Evolutionary conservation across 2,888 invertebrate genomes (phyloP), one percentile per base, ranked within the genome.

Genomic region (Masnerella sp.): DNA sequence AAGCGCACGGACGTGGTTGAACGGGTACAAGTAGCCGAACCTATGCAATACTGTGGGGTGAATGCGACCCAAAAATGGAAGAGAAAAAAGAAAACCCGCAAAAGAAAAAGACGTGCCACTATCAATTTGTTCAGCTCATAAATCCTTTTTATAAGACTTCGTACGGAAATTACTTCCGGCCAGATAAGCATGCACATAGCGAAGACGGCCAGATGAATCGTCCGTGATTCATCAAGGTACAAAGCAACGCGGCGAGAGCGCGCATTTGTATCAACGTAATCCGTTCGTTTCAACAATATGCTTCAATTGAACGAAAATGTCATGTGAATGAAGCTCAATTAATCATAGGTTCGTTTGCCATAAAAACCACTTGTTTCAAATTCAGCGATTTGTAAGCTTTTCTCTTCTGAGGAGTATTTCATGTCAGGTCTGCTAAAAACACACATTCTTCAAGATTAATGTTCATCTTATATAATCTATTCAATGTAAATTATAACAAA

Each of bases 91-190:
- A 14, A 30, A 32, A 20, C 11, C 32, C 36, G 34, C 17, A 34
- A 54, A 47, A 36, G 40, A 32, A 30, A 65, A 64, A 65, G 43
- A 74, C 49, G 78, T 77, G 76, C 77, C 78, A 78, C 75, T 75
- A 69, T 51, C 51, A 72, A 75, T 69, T 47, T 56, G 54, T 62
- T 49, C 65, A 72, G 54, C 54, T 49, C 61, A 65, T 65, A 65
- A 65, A 72, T 68, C 65, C 51, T 45, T 51, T 62, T 67, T 49
- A 68, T 67, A 73, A 73, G 73, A 73, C 67, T 72, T 67, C 20
- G 52, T 61, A 61, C 36, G 54, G 40, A 52, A 59, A 61, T 72
- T 38, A 54, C 28, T 62, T 73, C 38, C 67, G 36, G 30, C 42
- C 51, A 56, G 62, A 51, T 62, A 62, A 62, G 62, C 47, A 67